phyloP scores from a whole-genome alignment of 2,113 vertebrate genomes.

The Mormyrus iriodes region DNA sequence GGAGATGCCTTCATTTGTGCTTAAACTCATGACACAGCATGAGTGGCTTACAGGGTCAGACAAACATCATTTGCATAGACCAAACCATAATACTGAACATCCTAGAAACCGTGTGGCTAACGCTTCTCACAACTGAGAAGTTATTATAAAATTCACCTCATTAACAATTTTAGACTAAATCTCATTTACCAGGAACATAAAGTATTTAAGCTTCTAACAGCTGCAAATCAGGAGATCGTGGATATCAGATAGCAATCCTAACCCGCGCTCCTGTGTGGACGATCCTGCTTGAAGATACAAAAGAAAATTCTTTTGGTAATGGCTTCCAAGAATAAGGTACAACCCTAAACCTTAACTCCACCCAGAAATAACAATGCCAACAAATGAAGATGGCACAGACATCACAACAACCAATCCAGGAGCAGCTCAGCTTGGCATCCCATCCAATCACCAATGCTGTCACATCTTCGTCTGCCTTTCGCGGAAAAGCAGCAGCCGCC shows the following conservation, averaged over 20 bases:
- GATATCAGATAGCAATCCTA: not conserved
- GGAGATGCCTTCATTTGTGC: not conserved
- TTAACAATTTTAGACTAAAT: not conserved
- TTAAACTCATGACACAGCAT: not conserved
- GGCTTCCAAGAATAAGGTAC: not conserved
- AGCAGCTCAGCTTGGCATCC: not conserved
- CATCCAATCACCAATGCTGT: not conserved
- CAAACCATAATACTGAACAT: not conserved
- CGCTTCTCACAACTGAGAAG: not conserved
- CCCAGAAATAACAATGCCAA: not conserved
- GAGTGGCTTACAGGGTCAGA: not conserved
- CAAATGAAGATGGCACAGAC: not conserved
- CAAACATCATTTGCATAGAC: not conserved
- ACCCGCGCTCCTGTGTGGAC: not conserved
- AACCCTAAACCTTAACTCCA: not conserved
- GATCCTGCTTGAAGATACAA: not conserved
- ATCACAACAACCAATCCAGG: not conserved
- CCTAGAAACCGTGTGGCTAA: not conserved
- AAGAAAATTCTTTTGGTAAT: not conserved
- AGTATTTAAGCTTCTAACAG: not conserved
- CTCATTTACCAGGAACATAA: not conserved
- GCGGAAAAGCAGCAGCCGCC: slow-evolving; percentile 2
- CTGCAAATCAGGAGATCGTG: not conserved
- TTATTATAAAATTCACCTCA: not conserved
- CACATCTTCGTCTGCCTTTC: not conserved